Evolutionary conservation across 2,888 invertebrate genomes (phyloP).

Genomic region (Chironomus tentans): DNA sequence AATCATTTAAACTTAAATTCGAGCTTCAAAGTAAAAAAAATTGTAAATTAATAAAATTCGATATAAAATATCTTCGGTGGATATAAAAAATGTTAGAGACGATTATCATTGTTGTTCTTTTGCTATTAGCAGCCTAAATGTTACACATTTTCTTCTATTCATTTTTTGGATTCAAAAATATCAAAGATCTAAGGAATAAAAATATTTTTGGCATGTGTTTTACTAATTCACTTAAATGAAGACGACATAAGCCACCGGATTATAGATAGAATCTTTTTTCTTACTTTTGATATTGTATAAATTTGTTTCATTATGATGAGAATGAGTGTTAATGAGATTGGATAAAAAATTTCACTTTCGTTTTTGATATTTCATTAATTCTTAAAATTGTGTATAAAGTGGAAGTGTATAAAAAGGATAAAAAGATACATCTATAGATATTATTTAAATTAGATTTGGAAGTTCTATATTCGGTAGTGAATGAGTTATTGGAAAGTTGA

Average conservation of each 20-base stretch:
- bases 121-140: neutral
- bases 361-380: neutral
- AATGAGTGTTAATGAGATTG: neutral
- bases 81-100: neutral
- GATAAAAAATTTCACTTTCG: neutral
- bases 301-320: neutral
- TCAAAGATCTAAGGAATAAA: too few relatives aligned
- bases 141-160: neutral
- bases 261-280: neutral
- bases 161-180: too few relatives aligned
- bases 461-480: too few relatives aligned
- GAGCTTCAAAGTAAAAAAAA: neutral
- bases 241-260: neutral
- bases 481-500: too few relatives aligned
- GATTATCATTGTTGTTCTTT: neutral
- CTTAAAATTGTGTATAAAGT: neutral
- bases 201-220: too few relatives aligned
- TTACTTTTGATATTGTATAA: too few relatives aligned
- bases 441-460: too few relatives aligned
- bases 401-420: neutral
- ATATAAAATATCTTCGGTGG: neutral
- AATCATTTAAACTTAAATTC: neutral
- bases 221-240: neutral
- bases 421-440: too few relatives aligned
- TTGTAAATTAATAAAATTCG: neutral